A percentile compares a stretch with the other conserved stretches of the same genome.
Evolutionary conservation across 2,888 invertebrate species (phyloP).

Genomic region (Cataglyphis albicans): DNA sequence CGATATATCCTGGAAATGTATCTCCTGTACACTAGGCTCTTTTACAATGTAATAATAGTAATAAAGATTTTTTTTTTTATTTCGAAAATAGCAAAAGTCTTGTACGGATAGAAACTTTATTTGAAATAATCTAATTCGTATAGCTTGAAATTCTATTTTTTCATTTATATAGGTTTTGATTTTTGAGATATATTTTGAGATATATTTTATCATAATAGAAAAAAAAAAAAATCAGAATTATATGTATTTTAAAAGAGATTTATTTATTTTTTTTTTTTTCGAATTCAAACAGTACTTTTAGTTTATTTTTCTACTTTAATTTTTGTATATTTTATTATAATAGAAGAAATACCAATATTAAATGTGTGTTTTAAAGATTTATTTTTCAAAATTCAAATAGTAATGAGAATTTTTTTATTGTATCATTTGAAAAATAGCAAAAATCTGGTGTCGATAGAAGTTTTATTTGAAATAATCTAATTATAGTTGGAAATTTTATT

Average conservation of each 20-base stretch:
- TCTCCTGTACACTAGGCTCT: neutral
- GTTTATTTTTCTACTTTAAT: neutral
- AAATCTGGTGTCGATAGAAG: neutral
- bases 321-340: neutral
- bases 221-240: neutral
- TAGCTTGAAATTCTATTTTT: neutral
- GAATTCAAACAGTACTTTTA: neutral
- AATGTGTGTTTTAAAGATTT: neutral
- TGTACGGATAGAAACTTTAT: neutral
- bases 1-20: conserved; percentile 1
- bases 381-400: neutral
- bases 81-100: neutral
- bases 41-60: neutral
- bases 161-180: neutral
- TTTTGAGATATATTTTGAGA: too few relatives aligned
- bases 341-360: neutral
- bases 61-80: neutral
- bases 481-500: neutral
- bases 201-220: neutral
- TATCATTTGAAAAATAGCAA: neutral
- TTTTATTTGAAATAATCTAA: neutral
- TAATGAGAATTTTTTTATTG: neutral
- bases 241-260: neutral
- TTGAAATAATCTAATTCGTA: neutral
- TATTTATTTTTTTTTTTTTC: neutral